Conservation (phyloP, 2,797 vertebrate genomes). For the Onychomys arenicola region DNA sequence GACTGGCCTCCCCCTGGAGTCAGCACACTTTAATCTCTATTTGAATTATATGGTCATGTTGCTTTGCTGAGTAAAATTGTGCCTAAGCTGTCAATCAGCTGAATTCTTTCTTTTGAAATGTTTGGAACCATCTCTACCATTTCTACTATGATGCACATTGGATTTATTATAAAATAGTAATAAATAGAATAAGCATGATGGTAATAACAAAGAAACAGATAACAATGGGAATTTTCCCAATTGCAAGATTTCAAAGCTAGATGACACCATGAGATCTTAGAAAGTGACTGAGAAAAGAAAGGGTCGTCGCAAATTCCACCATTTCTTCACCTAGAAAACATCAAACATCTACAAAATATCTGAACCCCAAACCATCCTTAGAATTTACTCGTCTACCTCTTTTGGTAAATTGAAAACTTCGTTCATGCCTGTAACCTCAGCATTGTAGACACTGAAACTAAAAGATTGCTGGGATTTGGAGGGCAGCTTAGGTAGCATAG, state of each 20-base stretch:
- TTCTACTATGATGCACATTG: background rate
- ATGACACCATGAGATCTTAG: background rate
- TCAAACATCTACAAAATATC: background rate
- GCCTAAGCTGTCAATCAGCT: background rate
- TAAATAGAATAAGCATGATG: background rate
- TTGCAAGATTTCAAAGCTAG: background rate
- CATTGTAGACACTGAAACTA: background rate
- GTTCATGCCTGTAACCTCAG: background rate
- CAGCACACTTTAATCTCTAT: background rate
- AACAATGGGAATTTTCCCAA: background rate
- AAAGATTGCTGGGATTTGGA: background rate
- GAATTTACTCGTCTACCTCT: background rate
- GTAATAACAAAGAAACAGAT: background rate
- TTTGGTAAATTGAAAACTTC: slow-evolving; percentile 9
- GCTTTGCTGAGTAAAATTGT: background rate
- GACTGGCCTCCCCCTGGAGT: background rate
- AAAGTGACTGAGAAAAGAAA: background rate
- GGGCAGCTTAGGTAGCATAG: background rate
- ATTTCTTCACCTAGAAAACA: background rate
- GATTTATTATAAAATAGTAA: background rate
- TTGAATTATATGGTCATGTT: background rate
- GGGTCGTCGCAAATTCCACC: background rate
- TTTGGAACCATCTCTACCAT: background rate
- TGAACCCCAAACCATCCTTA: background rate
- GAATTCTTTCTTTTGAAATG: background rate